phyloP scores from a whole-genome alignment of 2,797 vertebrate species.

The Lutjanus campechanus region DNA sequence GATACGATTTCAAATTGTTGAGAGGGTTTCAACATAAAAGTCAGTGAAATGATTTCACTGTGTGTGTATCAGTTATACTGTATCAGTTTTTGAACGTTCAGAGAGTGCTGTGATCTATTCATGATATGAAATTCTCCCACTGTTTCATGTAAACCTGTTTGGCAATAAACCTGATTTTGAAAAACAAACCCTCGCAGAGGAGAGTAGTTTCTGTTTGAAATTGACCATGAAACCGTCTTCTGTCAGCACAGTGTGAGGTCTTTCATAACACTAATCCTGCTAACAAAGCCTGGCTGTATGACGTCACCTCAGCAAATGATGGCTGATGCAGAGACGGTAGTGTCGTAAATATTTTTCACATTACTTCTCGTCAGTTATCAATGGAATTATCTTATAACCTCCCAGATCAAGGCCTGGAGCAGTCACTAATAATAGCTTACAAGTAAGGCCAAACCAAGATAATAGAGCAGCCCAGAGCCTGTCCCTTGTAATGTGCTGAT shows the following conservation, averaged over 20 bases:
- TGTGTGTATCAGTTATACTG: no score
- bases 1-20: no score
- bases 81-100: no score
- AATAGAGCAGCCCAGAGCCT: conserved; percentile 48
- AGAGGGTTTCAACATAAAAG: no score
- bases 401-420: conserved; percentile 28
- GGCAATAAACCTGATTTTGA: no score
- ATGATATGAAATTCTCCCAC: no score
- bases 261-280: conserved; percentile 25
- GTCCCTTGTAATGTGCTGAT: conserved; percentile 76
- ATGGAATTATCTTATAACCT: neutral
- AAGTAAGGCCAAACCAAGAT: conserved; percentile 39
- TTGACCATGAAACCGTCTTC: conserved; percentile 34
- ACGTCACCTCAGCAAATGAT: conserved; percentile 28
- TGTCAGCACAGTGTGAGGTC: conserved; percentile 26
- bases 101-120: no score
- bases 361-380: conserved; percentile 1
- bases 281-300: conserved; percentile 42
- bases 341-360: conserved; percentile 24
- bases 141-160: no score
- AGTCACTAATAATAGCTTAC: conserved; percentile 64
- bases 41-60: no score
- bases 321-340: conserved; percentile 24
- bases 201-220: conserved; percentile 36
- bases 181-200: neutral